phyloP scores from a whole-genome alignment of 2,888 invertebrate species.

The Smittia aterrima region DNA sequence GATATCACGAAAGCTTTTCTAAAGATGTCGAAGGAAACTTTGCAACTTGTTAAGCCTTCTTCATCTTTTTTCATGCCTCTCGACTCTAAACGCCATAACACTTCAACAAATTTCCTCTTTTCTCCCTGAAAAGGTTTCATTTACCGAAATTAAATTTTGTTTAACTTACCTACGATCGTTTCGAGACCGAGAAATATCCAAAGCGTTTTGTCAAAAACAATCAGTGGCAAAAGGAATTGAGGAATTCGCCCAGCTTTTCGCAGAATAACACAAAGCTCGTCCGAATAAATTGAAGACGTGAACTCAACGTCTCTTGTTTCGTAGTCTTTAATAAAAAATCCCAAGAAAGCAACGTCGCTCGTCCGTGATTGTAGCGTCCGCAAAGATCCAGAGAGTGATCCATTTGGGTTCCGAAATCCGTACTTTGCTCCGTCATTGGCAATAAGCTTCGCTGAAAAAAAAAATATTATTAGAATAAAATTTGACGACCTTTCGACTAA shows the following conservation, averaged over 20 bases:
- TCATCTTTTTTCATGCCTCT: no score
- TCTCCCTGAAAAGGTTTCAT: no score
- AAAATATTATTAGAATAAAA: no score
- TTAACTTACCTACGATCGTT: background rate
- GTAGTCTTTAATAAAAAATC: conserved; percentile 54
- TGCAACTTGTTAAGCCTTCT: no score
- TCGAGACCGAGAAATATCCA: conserved; percentile 49
- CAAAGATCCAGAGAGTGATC: conserved; percentile 51
- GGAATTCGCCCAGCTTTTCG: conserved; percentile 52
- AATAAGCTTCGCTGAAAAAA: background rate
- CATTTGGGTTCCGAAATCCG: conserved; percentile 50
- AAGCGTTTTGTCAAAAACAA: conserved; percentile 49
- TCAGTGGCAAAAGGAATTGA: conserved; percentile 51
- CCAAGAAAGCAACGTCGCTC: conserved; percentile 51
- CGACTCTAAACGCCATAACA: no score
- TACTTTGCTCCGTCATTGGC: conserved; percentile 41
- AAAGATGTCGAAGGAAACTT: no score
- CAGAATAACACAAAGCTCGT: conserved; percentile 53
- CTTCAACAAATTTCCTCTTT: background rate
- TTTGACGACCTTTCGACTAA: background rate
- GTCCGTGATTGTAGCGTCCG: conserved; percentile 49
- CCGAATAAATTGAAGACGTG: conserved; percentile 51
- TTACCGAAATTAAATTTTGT: no score
- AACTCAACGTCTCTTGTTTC: conserved; percentile 50
- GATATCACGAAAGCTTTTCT: background rate